Evolutionary conservation across 2,888 invertebrate species (phyloP).

Genomic region (Deilephila porcellus): DNA sequence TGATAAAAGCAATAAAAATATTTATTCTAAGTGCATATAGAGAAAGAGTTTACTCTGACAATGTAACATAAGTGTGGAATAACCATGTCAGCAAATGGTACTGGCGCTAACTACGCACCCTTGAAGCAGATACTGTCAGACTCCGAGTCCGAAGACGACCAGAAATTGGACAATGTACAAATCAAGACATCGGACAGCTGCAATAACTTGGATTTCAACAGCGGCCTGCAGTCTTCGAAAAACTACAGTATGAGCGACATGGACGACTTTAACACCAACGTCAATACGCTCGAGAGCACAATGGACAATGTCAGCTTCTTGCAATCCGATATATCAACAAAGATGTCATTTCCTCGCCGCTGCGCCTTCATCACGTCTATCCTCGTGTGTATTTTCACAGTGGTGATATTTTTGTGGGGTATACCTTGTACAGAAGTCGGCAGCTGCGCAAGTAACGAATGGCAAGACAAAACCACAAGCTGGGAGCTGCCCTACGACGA

Average conservation of each 20-base stretch:
- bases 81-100: constrained; percentile 76
- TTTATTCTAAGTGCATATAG: neutral
- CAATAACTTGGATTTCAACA: constrained; percentile 77
- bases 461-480: constrained; percentile 85
- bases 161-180: constrained; percentile 67
- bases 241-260: constrained; percentile 78
- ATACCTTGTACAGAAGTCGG: constrained; percentile 89
- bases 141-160: constrained; percentile 91
- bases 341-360: constrained; percentile 88
- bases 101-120: constrained; percentile 87
- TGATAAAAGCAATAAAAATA: constrained; percentile 22
- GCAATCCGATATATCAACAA: constrained; percentile 77
- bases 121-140: constrained; percentile 91
- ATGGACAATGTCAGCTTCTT: constrained; percentile 81
- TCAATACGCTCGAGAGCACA: constrained; percentile 77
- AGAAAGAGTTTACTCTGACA: constrained; percentile 20
- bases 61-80: constrained; percentile 23
- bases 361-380: constrained; percentile 89
- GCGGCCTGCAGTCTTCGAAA: constrained; percentile 74
- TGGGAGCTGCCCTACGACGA: constrained; percentile 89
- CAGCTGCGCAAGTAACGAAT: constrained; percentile 86
- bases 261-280: constrained; percentile 78
- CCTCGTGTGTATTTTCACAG: constrained; percentile 88
- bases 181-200: constrained; percentile 69
- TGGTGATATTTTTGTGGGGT: constrained; percentile 90